phyloP scores from a whole-genome alignment of 2,113 vertebrate species.

The Callithrix jacchus region DNA sequence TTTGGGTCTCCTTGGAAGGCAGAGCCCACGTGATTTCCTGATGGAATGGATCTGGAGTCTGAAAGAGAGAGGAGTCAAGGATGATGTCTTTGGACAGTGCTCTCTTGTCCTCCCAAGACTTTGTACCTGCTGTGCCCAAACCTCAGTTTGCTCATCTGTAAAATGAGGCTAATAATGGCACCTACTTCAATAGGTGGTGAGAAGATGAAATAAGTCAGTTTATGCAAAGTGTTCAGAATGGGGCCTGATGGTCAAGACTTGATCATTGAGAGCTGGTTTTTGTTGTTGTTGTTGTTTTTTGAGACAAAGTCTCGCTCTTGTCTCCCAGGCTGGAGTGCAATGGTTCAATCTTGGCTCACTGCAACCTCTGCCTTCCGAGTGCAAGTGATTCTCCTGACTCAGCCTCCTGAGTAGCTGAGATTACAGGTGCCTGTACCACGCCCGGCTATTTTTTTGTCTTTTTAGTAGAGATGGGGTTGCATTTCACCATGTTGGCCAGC shows the following conservation, averaged over 20 bases:
- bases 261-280: not conserved
- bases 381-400: too few species aligned
- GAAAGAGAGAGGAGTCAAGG: not conserved
- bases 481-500: too few species aligned
- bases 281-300: too few species aligned
- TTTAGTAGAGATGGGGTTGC: too few species aligned
- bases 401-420: too few species aligned
- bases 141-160: constrained; percentile 7
- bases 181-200: not conserved
- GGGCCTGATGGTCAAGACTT: not conserved
- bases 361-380: too few species aligned
- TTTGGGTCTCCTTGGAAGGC: not conserved
- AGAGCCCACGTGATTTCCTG: not conserved
- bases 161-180: not conserved
- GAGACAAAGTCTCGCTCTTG: too few species aligned
- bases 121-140: not conserved
- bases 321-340: too few species aligned
- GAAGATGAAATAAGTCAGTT: not conserved
- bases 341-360: too few species aligned
- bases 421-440: too few species aligned
- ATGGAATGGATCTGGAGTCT: not conserved
- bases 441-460: too few species aligned
- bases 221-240: not conserved
- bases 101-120: not conserved
- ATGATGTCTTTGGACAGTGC: not conserved